Evolutionary conservation across 2,888 invertebrate species (phyloP).

Genomic region (Apomyelois bistriatella): DNA sequence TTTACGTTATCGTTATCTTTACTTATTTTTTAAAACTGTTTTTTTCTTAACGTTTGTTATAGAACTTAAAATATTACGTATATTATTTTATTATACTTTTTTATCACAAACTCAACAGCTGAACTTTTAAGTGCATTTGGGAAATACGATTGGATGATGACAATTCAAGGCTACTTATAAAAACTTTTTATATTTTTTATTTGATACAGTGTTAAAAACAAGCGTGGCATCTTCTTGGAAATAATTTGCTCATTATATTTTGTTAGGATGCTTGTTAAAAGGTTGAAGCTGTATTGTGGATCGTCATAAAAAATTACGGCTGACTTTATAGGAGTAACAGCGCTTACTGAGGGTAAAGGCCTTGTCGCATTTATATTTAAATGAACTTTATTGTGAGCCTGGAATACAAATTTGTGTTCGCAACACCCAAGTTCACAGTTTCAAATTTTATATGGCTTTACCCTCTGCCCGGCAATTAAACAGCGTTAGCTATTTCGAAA

Average conservation of each 20-base stretch:
- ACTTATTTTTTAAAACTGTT: too few species aligned
- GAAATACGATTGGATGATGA: too few species aligned
- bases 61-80: too few species aligned
- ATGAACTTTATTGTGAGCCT: slow-evolving; percentile 68
- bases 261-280: slow-evolving; percentile 48
- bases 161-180: too few species aligned
- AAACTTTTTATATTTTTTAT: neutral
- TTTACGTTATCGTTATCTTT: too few species aligned
- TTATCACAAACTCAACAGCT: too few species aligned
- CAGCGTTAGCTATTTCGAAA: neutral
- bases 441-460: slow-evolving; percentile 41
- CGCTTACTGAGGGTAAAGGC: slow-evolving; percentile 60
- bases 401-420: slow-evolving; percentile 72
- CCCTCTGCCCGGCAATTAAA: slow-evolving; percentile 31
- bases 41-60: too few species aligned
- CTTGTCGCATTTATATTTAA: slow-evolving; percentile 74
- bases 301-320: slow-evolving; percentile 61
- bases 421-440: slow-evolving; percentile 48
- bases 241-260: slow-evolving; percentile 40
- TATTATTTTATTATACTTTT: too few species aligned
- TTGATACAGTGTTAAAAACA: neutral
- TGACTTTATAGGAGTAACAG: slow-evolving; percentile 55
- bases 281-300: slow-evolving; percentile 48
- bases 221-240: slow-evolving; percentile 9
- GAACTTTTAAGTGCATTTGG: too few species aligned